Percentiles rank a stretch among this genome's conserved stretches.
Conservation (phyloP, 2,113 vertebrate genomes). For the Ifrita kowaldi region DNA sequence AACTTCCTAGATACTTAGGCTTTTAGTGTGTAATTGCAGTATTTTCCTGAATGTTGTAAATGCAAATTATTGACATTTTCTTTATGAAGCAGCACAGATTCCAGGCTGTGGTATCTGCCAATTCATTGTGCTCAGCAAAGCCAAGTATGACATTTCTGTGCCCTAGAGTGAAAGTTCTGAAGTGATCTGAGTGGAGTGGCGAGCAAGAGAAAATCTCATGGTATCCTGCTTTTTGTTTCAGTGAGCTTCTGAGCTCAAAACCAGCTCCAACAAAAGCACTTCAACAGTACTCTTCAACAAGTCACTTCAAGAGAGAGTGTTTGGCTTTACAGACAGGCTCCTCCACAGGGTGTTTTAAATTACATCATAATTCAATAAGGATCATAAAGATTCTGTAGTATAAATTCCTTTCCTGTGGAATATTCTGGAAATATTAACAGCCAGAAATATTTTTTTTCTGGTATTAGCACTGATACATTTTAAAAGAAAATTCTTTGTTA, state of each 20-base stretch:
- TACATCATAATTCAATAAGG: background rate
- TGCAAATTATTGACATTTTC: background rate
- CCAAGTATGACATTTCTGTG: background rate
- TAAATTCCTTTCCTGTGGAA: background rate
- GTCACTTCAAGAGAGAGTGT: background rate
- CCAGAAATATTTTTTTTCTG: background rate
- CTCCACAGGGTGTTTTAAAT: background rate
- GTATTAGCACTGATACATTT: background rate
- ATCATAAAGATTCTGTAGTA: background rate
- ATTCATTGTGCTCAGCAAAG: background rate
- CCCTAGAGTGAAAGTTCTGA: background rate
- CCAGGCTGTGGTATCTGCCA: background rate
- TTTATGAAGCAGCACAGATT: background rate
- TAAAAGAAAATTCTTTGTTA: background rate
- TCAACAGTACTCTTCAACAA: background rate
- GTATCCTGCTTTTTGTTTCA: background rate
- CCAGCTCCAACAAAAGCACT: background rate
- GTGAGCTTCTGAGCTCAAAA: background rate
- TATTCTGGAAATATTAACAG: background rate
- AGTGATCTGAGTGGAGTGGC: background rate
- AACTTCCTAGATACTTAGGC: background rate
- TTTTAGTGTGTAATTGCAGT: background rate
- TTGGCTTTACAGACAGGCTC: background rate
- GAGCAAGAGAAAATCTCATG: background rate
- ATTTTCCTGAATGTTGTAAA: background rate